Percentiles rank a stretch among this genome's conserved stretches.
These are phyloP conservation scores for human DNA, from an alignment of 2,113 vertebrate species.

Conservation along the genomic window GRCh38 chr1:161890001-161890500, in stretches of 20 bases:
- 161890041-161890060: not conserved
- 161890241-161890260: not conserved
- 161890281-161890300: not conserved
- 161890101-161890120: not conserved
- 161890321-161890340: not conserved
- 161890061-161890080: not conserved
- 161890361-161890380: not conserved
- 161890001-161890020: not conserved
- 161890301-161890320: not conserved
- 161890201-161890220: not conserved
- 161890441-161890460: not conserved
- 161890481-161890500: not conserved
- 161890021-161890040: not conserved
- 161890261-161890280: not conserved
- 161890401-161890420: not conserved
- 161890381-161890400: not conserved
- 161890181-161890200: not conserved
- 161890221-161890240: conserved; percentile 10
- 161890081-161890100: not conserved
- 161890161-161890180: not conserved
- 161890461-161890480: not conserved
- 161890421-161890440: not conserved
- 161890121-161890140: not conserved
- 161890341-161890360: not conserved
- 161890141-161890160: not conserved